These are phyloP conservation scores for Axis porcinus DNA, from an alignment of 2,113 vertebrate genomes.

Conservation along the genomic window DNA sequence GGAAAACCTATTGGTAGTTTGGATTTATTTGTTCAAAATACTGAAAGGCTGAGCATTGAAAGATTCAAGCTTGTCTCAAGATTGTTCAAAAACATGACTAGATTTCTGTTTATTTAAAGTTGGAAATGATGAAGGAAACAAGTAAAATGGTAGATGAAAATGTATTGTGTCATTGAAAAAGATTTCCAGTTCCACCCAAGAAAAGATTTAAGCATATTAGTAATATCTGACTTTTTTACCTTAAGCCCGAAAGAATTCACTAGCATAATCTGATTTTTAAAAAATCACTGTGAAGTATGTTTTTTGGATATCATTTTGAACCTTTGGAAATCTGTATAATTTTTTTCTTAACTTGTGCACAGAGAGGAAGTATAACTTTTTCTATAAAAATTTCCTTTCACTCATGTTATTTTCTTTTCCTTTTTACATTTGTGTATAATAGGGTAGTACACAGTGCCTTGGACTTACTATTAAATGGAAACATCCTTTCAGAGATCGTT, in stretches of 20 bases:
- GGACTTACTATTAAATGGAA: conserved; percentile 29
- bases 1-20: not conserved
- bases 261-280: not conserved
- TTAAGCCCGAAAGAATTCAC: not conserved
- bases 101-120: not conserved
- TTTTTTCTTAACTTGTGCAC: not conserved
- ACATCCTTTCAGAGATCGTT: conserved; percentile 64
- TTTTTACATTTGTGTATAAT: not conserved
- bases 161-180: not conserved
- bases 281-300: not conserved
- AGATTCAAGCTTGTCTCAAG: not conserved
- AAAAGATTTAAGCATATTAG: not conserved
- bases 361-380: not conserved
- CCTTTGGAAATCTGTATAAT: not conserved
- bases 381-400: not conserved
- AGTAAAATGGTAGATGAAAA: not conserved
- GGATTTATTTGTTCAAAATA: not conserved
- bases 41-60: not conserved
- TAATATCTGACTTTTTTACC: conserved; percentile 7
- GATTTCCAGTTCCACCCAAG: not conserved
- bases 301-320: conserved; percentile 30
- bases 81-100: not conserved
- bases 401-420: conserved; percentile 42
- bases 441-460: not conserved
- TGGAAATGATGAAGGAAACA: conserved; percentile 24